Base-by-base conservation (phyloP, 2,797 vertebrate species). In the Cercopithecus hamlyni region DNA sequence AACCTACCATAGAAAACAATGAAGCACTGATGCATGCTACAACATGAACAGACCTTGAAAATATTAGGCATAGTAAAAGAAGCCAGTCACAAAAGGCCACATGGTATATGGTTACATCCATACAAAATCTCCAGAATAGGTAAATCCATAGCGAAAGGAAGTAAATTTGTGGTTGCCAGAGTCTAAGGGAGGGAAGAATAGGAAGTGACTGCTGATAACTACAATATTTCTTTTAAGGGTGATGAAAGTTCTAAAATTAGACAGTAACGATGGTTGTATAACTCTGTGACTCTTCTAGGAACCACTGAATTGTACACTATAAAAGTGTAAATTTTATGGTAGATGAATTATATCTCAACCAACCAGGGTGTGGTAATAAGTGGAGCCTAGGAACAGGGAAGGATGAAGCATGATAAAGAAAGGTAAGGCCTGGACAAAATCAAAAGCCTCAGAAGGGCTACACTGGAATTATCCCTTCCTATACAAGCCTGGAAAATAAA, bases 171-270 rank as follows among this genome's bases (percentile, higher is more conserved):
- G 86, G 14, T 41, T 58, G 19, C 19, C 76, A 50, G 57, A 43
- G 45, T 0, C 4, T 52, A 12, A 4, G 73, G 11, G 15, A 61
- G 0, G 19, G 33, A 45, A 2, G 13, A 50, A 30, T 24, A 8
- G 12, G 11, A 41, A 83, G 30, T 39, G 20, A 52, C 6, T 30
- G 7, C 26, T 55, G 30, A 30, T 15, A 11, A 30, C 22, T 36
- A 26, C 24, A 33, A 41, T 3, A 36, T 96, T 94, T 90, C 26
- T 75, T 64, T 95, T 15, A 67, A 17, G 5, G 36, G 19, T 58
- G 20, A 84, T 48, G 7, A 79, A 85, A 36, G 14, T 79, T 45
- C 11, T 89, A 85, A 90, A 92, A 72, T 96, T 80, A 96, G 52
- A 81, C 27, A 43, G 19, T 52, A 50, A 19, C 22, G 30, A 57